A percentile compares a stretch with the other conserved stretches of the same genome.
phyloP scores from a whole-genome alignment of 2,113 vertebrate genomes.

The Cebidichthys violaceus region DNA sequence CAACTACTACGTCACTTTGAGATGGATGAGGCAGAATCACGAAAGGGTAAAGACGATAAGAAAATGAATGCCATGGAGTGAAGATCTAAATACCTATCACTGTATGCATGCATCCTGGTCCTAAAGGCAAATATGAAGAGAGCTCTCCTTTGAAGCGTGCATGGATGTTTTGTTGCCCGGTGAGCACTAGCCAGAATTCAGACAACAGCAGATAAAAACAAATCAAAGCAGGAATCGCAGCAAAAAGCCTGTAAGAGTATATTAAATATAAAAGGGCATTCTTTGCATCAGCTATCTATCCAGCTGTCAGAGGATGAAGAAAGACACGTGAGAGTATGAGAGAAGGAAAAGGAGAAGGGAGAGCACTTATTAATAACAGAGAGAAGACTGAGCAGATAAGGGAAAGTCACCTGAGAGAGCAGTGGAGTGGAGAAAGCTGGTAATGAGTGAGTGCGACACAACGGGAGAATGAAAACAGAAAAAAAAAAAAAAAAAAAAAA shows the following conservation, averaged over 20 bases:
- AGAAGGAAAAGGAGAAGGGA: neutral
- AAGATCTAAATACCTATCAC: constrained; percentile 19
- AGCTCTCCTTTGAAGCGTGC: constrained; percentile 12
- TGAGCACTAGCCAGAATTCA: constrained; percentile 27
- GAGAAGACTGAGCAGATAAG: constrained; percentile 22
- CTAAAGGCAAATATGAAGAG: constrained; percentile 23
- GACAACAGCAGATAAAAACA: constrained; percentile 29
- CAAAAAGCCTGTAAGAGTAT: constrained; percentile 15
- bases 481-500: constrained; percentile 10
- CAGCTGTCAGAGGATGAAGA: constrained; percentile 15
- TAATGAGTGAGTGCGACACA: constrained; percentile 36
- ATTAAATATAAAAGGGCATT: constrained; percentile 26
- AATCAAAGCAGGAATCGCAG: constrained; percentile 34
- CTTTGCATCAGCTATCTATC: constrained; percentile 20
- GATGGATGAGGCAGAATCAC: constrained; percentile 40
- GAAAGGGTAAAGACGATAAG: constrained; percentile 28
- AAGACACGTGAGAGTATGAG: constrained; percentile 17
- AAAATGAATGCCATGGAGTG: constrained; percentile 50
- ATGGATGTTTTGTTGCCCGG: constrained; percentile 26
- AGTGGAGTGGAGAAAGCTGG: constrained; percentile 20
- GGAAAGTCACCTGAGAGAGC: constrained; percentile 5
- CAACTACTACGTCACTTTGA: constrained; percentile 36
- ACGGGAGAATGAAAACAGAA: constrained; percentile 10
- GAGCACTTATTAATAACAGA: constrained; percentile 10
- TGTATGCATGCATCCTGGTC: constrained; percentile 37